Percentiles rank a stretch among this genome's conserved stretches.
Conservation (phyloP, 2,888 invertebrate genomes). For the Pristionchus maxplancki region DNA sequence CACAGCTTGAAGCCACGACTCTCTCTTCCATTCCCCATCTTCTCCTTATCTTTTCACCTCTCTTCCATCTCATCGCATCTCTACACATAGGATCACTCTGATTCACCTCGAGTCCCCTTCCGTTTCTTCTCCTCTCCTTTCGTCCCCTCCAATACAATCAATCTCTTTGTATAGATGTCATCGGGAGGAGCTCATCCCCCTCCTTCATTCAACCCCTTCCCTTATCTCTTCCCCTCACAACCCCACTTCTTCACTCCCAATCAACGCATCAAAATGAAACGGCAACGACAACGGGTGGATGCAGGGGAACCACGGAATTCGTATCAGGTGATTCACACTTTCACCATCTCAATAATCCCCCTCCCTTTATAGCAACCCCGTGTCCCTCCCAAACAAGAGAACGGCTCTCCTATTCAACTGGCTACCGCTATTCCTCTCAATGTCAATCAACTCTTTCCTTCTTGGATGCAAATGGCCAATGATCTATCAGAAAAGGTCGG, state of each 20-base stretch:
- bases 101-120: slow-evolving; percentile 37
- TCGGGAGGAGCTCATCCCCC: slow-evolving; percentile 58
- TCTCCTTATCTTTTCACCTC: slow-evolving; percentile 29
- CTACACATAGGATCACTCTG: slow-evolving; percentile 40
- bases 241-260: slow-evolving; percentile 48
- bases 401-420: neutral
- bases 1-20: slow-evolving; percentile 42
- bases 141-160: slow-evolving; percentile 32
- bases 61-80: slow-evolving; percentile 24
- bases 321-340: slow-evolving; percentile 81
- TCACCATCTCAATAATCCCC: too few species aligned
- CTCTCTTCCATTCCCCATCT: neutral
- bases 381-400: slow-evolving; percentile 43
- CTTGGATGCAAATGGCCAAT: slow-evolving; percentile 9
- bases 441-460: slow-evolving; percentile 34
- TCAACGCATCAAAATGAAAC: slow-evolving; percentile 83
- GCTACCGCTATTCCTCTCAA: slow-evolving; percentile 19
- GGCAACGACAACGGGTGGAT: slow-evolving; percentile 95
- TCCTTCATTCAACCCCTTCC: slow-evolving; percentile 56
- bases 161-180: slow-evolving; percentile 52
- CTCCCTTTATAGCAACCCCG: slow-evolving; percentile 42
- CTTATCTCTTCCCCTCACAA: slow-evolving; percentile 54
- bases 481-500: neutral
- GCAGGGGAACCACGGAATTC: slow-evolving; percentile 93
- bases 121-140: slow-evolving; percentile 8